Percentiles rank a stretch among this genome's conserved stretches.
Evolutionary conservation across 2,888 invertebrate species (phyloP).

Genomic region (Pammene fasciana): DNA sequence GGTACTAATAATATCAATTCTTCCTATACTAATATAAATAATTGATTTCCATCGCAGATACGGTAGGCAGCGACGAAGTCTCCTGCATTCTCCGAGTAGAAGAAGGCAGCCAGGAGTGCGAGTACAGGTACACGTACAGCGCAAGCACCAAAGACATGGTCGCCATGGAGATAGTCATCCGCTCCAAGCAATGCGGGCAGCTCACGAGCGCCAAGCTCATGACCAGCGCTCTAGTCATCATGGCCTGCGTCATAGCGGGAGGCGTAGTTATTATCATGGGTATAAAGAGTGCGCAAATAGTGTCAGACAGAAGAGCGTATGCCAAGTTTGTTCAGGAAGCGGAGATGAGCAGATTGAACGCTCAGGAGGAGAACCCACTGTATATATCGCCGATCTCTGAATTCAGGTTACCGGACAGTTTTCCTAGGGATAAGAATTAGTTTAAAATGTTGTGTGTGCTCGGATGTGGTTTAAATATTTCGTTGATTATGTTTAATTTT

Average conservation of each 20-base stretch:
- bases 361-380: constrained; percentile 83
- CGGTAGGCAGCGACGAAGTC: constrained; percentile 52
- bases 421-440: constrained; percentile 70
- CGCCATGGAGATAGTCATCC: constrained; percentile 67
- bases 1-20: no score
- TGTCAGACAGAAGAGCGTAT: constrained; percentile 81
- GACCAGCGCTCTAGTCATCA: constrained; percentile 66
- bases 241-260: constrained; percentile 71
- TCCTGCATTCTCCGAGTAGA: constrained; percentile 67
- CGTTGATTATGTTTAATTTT: neutral
- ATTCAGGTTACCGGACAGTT: constrained; percentile 81
- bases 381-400: constrained; percentile 84
- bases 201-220: constrained; percentile 68
- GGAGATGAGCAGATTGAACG: constrained; percentile 65
- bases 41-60: constrained; percentile 54
- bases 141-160: constrained; percentile 58
- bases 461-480: neutral
- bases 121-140: constrained; percentile 72
- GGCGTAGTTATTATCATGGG: constrained; percentile 74
- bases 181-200: constrained; percentile 66
- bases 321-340: constrained; percentile 78
- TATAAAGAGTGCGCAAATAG: constrained; percentile 69
- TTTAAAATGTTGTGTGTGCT: neutral
- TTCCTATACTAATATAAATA: no score
- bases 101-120: constrained; percentile 64